These are phyloP conservation scores for Gymnothorax javanicus DNA, from an alignment of 2,797 vertebrate genomes.

Conservation along the genomic window DNA sequence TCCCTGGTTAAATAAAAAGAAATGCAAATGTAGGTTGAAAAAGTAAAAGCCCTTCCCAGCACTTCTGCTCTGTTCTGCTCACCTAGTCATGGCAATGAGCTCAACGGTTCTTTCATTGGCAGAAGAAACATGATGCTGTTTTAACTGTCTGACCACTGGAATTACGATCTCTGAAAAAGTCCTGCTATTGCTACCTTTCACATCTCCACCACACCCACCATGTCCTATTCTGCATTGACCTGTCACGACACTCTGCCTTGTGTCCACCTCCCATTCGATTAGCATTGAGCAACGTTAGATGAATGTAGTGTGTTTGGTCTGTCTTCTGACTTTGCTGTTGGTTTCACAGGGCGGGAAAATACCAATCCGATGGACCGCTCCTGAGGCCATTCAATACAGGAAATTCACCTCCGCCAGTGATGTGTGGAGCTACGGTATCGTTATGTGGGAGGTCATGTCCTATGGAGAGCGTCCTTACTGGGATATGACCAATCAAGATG, in stretches of 20 bases:
- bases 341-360: slow-evolving; percentile 76
- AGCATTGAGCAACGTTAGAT: background rate
- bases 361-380: slow-evolving; percentile 80
- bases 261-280: background rate
- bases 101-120: too few relatives aligned
- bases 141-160: too few relatives aligned
- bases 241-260: background rate
- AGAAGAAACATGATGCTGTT: too few relatives aligned
- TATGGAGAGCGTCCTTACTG: slow-evolving; percentile 81
- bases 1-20: too few relatives aligned
- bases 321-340: background rate
- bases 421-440: slow-evolving; percentile 81
- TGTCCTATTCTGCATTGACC: background rate
- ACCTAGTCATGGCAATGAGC: too few relatives aligned
- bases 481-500: slow-evolving; percentile 84
- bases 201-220: background rate
- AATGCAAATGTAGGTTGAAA: too few relatives aligned
- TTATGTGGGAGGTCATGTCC: slow-evolving; percentile 84
- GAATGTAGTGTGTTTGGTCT: slow-evolving; percentile 6
- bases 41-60: too few relatives aligned
- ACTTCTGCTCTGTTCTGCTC: too few relatives aligned
- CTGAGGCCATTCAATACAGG: slow-evolving; percentile 81
- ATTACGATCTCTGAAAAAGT: too few relatives aligned
- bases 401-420: slow-evolving; percentile 81
- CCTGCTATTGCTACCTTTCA: background rate